Percentiles rank a stretch among this genome's conserved stretches.
Conservation (phyloP, 2,113 vertebrate genomes). For the Amphilophus citrinellus region DNA sequence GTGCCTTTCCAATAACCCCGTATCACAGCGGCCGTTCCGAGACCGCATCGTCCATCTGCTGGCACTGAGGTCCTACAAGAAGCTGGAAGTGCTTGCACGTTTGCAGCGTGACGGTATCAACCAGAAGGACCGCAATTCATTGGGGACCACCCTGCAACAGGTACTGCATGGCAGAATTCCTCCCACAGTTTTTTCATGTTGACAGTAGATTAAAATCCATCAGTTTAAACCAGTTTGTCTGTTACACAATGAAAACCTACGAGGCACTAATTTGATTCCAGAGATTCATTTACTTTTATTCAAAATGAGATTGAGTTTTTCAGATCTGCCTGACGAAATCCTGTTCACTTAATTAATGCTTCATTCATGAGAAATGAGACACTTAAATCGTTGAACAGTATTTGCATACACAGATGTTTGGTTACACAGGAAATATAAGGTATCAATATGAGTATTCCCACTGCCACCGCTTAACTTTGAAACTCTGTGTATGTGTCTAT, state of each 20-base stretch:
- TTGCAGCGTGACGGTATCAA: constrained; percentile 90
- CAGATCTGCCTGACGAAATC: constrained; percentile 23
- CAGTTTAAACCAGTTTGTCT: not conserved
- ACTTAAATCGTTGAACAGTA: not conserved
- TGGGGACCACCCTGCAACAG: constrained; percentile 81
- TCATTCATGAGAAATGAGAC: constrained; percentile 43
- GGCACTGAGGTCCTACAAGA: constrained; percentile 91
- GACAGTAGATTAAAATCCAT: not conserved
- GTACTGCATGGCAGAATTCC: constrained; percentile 28
- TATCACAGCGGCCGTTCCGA: constrained; percentile 87
- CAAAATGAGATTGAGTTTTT: not conserved
- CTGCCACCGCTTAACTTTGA: constrained; percentile 4
- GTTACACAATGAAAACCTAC: not conserved
- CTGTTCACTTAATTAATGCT: not conserved
- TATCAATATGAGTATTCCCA: constrained; percentile 29
- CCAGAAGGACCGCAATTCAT: constrained; percentile 87
- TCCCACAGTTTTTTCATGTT: too few relatives aligned
- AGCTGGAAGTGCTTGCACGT: constrained; percentile 90
- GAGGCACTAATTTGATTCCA: not conserved
- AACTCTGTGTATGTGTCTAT: constrained; percentile 8
- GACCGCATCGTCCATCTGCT: constrained; percentile 92
- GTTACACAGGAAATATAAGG: constrained; percentile 41
- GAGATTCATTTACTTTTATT: not conserved
- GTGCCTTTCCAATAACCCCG: constrained; percentile 78
- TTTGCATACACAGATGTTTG: constrained; percentile 67